A percentile compares a stretch with the other conserved stretches of the same genome.
Evolutionary conservation across 2,113 vertebrate genomes (phyloP).

Genomic region (Bombycilla garrulus): DNA sequence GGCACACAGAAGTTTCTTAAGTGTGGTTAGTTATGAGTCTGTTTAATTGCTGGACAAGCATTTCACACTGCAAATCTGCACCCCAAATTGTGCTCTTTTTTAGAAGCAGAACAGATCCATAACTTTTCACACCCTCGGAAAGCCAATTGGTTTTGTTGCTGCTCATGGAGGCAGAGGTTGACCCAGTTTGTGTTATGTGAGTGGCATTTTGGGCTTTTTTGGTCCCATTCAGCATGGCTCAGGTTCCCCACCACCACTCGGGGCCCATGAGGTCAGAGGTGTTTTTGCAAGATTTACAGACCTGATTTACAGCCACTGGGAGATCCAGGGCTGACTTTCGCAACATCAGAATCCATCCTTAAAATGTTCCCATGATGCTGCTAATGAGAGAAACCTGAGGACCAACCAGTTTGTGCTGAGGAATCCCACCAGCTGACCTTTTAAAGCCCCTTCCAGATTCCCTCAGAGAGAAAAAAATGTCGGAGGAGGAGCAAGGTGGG

Average conservation of each 20-base stretch:
- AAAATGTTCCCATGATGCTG: conserved; percentile 53
- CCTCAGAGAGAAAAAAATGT: conserved; percentile 28
- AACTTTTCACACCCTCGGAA: not conserved
- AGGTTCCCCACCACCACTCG: conserved; percentile 25
- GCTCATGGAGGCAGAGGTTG: not conserved
- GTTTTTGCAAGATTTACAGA: conserved; percentile 69
- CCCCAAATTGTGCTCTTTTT: not conserved
- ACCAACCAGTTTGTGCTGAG: not conserved
- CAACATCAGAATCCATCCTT: conserved; percentile 72
- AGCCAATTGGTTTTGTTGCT: conserved; percentile 53
- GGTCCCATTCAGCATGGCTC: not conserved
- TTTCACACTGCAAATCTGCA: not conserved
- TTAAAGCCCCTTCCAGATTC: conserved; percentile 64
- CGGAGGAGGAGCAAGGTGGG: conserved; percentile 40
- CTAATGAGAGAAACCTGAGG: conserved; percentile 45
- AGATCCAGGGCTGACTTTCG: conserved; percentile 72
- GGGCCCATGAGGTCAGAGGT: not conserved
- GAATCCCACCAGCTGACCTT: conserved; percentile 47
- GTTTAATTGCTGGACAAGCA: not conserved
- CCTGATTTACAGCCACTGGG: conserved; percentile 72
- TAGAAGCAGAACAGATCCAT: not conserved
- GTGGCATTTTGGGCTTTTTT: conserved; percentile 1
- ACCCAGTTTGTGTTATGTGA: conserved; percentile 73
- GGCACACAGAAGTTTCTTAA: not conserved
- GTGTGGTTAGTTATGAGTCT: not conserved